Conservation (phyloP, 2,888 invertebrate species). For the Drosophila recens region DNA sequence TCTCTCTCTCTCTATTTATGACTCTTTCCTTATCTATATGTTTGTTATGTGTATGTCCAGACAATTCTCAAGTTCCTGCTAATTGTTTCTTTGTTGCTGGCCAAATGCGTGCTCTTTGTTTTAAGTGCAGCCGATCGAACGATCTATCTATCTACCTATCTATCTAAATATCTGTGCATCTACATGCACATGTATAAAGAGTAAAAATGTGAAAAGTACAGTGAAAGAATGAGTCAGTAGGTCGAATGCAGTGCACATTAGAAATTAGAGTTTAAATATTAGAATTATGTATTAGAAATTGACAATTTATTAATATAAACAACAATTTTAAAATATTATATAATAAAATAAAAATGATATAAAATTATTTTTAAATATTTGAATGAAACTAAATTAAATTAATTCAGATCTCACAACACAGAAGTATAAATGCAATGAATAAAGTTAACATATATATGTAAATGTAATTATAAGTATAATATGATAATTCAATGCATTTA, state of each 20-base stretch:
- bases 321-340: too few relatives aligned
- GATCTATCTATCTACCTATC: slow-evolving; percentile 7
- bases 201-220: slow-evolving; percentile 23
- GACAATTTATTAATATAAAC: too few relatives aligned
- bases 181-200: background rate
- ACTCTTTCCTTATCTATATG: background rate
- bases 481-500: too few relatives aligned
- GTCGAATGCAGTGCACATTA: background rate
- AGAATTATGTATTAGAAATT: too few relatives aligned
- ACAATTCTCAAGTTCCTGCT: slow-evolving; percentile 67
- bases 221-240: slow-evolving; percentile 2
- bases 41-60: slow-evolving; percentile 51
- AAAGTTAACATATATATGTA: too few relatives aligned
- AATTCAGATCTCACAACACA: too few relatives aligned
- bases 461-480: too few relatives aligned
- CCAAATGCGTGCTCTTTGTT: slow-evolving; percentile 75
- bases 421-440: too few relatives aligned
- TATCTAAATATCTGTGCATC: background rate
- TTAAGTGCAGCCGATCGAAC: slow-evolving; percentile 67
- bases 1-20: background rate
- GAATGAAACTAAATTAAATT: too few relatives aligned
- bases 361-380: too few relatives aligned
- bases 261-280: too few relatives aligned
- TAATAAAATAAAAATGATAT: too few relatives aligned
- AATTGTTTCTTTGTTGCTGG: slow-evolving; percentile 65